Evolutionary conservation across 2,888 invertebrate genomes (phyloP).

Genomic region (Hydraecia micacea): DNA sequence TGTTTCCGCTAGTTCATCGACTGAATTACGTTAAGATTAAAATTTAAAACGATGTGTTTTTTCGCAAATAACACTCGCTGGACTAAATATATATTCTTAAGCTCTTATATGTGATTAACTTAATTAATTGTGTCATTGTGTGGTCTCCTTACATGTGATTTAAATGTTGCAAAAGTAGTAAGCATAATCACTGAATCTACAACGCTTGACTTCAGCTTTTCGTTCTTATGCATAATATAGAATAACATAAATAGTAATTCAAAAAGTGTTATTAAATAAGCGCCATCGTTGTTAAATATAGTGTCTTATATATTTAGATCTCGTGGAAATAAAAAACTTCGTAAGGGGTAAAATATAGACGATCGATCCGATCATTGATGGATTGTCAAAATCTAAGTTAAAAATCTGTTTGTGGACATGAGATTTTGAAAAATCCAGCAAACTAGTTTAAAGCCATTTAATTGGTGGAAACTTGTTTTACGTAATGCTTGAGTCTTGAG

Average conservation of each 20-base stretch:
- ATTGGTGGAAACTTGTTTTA: background rate
- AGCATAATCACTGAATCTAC: background rate
- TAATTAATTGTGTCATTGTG: no score
- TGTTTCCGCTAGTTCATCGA: background rate
- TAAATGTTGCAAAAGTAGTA: background rate
- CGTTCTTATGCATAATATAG: background rate
- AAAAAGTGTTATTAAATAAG: background rate
- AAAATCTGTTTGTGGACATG: background rate
- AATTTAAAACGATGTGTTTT: background rate
- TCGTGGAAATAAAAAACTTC: no score
- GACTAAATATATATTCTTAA: background rate
- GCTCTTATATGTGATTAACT: no score
- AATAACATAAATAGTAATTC: background rate
- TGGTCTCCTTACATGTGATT: background rate
- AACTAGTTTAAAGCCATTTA: background rate
- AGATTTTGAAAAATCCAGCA: background rate
- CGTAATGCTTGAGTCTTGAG: slow-evolving; percentile 1
- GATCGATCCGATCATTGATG: background rate
- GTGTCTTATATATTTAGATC: no score
- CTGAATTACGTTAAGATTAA: background rate
- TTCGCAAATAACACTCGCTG: background rate
- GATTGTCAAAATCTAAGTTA: background rate
- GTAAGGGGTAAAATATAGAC: no score
- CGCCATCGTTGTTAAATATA: no score
- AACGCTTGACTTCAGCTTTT: background rate